A percentile compares a stretch with the other conserved stretches of the same genome.
phyloP scores from a whole-genome alignment of 2,113 vertebrate species.

The Myrmecobius fasciatus region DNA sequence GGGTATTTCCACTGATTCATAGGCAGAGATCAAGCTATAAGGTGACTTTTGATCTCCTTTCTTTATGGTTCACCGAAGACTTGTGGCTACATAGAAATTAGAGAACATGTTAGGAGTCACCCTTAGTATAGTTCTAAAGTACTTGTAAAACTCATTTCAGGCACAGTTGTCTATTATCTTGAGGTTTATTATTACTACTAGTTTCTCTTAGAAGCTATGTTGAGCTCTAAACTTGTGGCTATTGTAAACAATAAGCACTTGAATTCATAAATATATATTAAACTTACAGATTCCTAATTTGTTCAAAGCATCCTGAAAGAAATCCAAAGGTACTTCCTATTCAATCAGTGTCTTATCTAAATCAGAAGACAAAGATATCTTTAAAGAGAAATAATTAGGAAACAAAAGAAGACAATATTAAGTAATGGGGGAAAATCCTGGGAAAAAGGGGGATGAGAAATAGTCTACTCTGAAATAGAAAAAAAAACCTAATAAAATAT shows the following conservation, averaged over 20 bases:
- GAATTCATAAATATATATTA: background rate
- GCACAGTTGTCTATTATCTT: background rate
- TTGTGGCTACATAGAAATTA: constrained; percentile 6
- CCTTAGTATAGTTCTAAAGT: background rate
- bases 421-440: background rate
- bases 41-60: background rate
- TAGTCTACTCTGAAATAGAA: background rate
- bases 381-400: background rate
- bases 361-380: background rate
- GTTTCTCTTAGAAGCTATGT: background rate
- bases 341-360: background rate
- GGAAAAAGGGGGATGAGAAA: background rate
- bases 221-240: background rate
- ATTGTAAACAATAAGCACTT: background rate
- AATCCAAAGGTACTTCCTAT: background rate
- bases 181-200: background rate
- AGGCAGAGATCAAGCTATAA: background rate
- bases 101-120: background rate
- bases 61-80: background rate
- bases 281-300: background rate
- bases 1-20: background rate
- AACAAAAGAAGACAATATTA: background rate
- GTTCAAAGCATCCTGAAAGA: background rate
- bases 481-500: background rate
- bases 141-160: background rate